Base-by-base conservation (phyloP, 2,888 invertebrate genomes). In the Rhamphomyia laevipes region DNA sequence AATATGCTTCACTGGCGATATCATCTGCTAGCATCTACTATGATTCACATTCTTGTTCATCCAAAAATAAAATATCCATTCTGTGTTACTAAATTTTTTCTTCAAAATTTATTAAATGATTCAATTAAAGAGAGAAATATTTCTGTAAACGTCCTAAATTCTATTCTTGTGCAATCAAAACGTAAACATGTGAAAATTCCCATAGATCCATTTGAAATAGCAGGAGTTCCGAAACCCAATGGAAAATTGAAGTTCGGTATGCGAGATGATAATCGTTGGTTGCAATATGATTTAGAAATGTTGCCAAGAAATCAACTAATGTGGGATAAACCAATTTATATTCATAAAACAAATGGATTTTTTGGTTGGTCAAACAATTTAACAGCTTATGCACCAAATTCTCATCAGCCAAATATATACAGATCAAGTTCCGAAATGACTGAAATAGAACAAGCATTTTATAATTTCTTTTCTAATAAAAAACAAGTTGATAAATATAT, bases 1-100 rank as follows among this genome's bases (percentile, higher is more conserved):
- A 38, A 55, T 33, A 51, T 53, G 60, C 83, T 85, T 18, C 87
- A 86, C 63, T 92, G 93, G 93, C 79, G 89, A 44, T 86, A 88
- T 55, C 76, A 83, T 46, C 77, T 82, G 55, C 77, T 90, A 66
- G 83, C 83, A 1, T 77, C 88, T 64, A 78, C 79, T 53, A 79
- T 91, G 70, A 69, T 92, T 10, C 76, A 77, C 2, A 75, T 80
- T 59, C 73, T 90, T 50, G 78, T 86, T 1, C 82, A 90, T 53
- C 74, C 81, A 1, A 84, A 87, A 63, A 75, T 81, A 1, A 68
- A 72, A 6, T 82, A 82, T 65, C 79, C 84, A 1, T 65, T 78
- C 0, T 66, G 73, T 11, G 77, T 81, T 0, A 81, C 87, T 2
- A 73, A 74, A 23, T 76, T 82, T 48, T 79, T 84, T 57, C 68